Conservation (phyloP, 2,888 invertebrate genomes). For the Morpho deidamia region DNA sequence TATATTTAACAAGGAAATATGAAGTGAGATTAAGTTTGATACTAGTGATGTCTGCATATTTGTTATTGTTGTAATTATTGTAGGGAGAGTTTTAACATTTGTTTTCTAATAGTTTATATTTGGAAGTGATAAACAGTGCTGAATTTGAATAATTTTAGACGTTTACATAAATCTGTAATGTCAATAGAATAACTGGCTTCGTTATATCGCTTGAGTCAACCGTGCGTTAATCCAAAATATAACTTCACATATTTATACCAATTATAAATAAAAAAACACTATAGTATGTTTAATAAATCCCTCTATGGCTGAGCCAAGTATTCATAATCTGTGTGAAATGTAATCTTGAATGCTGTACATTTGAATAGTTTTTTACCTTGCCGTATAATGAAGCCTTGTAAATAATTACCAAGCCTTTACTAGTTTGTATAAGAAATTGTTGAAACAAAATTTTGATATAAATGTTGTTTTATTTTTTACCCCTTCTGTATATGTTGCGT, state of each 20-base stretch:
- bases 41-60: constrained; percentile 55
- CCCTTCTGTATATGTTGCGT: too few species aligned
- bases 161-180: constrained; percentile 41
- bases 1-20: constrained; percentile 35
- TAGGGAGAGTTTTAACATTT: constrained; percentile 74
- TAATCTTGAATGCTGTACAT: constrained; percentile 37
- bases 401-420: constrained; percentile 75
- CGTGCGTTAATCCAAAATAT: not conserved
- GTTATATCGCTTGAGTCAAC: constrained; percentile 31
- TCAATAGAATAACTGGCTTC: constrained; percentile 40
- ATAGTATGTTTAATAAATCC: constrained; percentile 3
- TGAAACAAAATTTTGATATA: constrained; percentile 69
- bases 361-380: constrained; percentile 73
- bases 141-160: constrained; percentile 42
- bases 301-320: constrained; percentile 52
- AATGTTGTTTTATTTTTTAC: constrained; percentile 51
- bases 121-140: constrained; percentile 52
- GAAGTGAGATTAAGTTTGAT: constrained; percentile 75
- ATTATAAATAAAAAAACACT: not conserved
- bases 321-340: constrained; percentile 56
- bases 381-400: constrained; percentile 75
- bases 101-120: constrained; percentile 61
- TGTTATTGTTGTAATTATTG: constrained; percentile 74
- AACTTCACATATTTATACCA: not conserved
- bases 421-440: constrained; percentile 69